Base-by-base conservation (phyloP, 1,140 invertebrate species). In the Drosophila suzukii region DNA sequence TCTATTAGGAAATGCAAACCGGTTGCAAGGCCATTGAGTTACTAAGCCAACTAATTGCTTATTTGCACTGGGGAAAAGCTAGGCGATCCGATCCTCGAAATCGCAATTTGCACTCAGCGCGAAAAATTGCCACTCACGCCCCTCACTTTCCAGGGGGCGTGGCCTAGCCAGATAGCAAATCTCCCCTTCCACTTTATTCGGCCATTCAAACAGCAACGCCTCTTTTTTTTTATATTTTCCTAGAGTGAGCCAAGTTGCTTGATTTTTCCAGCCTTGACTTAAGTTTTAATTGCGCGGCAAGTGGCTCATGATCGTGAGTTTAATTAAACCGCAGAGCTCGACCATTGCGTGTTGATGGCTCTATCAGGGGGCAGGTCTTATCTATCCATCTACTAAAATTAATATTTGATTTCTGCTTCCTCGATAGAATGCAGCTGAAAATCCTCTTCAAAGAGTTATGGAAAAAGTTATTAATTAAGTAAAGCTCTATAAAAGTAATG, bases 21-120 rank as follows among this genome's bases (percentile, higher is more conserved):
- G 70, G 82, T 75, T 78, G 74, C 73, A 44, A 32, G 38, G 51
- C 80, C 84, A 89, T 89, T 89, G 84, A 89, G 85, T 89, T 89
- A 89, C 89, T 89, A 89, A 84, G 73, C 77, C 81, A 84, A 81
- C 79, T 89, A 89, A 89, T 89, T 89, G 84, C 84, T 89, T 89
- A 89, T 89, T 89, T 89, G 77, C 77, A 75, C 84, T 75, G 53
- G 51, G 11, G 47, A 68, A 71, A 50, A 63, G 43, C 44, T 38
- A 27, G 6, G 41, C 47, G 71, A 66, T 71, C 63, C 15, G 34
- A 71, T 41, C 67, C 38, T 51, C 63, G 11, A 13, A 30, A 17
- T 20, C 44, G 30, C 27, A 88, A 89, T 80, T 88, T 89, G 68
- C 80, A 89, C 80, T 89, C 59, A 78, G 47, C 77, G 80, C 85